A percentile compares a stretch with the other conserved stretches of the same genome.
Evolutionary conservation across 2,797 vertebrate species (phyloP).

Genomic region (Silurus aristotelis): DNA sequence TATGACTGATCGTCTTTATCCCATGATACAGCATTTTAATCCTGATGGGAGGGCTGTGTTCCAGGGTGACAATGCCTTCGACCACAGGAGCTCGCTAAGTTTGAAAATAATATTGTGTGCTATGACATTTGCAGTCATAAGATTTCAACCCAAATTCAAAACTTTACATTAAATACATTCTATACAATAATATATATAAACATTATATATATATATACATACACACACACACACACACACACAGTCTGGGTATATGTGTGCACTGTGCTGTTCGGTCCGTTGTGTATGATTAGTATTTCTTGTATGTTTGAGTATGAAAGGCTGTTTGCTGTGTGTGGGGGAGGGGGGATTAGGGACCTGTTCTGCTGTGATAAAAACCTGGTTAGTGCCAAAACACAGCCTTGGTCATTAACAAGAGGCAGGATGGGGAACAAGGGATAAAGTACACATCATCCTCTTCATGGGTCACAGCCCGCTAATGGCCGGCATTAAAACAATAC

Average conservation of each 20-base stretch:
- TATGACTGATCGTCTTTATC: not conserved
- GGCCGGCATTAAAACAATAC: slow-evolving; percentile 26
- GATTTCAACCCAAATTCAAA: not conserved
- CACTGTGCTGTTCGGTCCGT: slow-evolving; percentile 48
- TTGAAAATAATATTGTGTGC: not conserved
- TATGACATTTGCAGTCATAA: not conserved
- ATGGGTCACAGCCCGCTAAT: slow-evolving; percentile 49
- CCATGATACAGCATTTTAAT: not conserved
- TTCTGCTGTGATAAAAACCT: slow-evolving; percentile 60
- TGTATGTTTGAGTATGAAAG: slow-evolving; percentile 60
- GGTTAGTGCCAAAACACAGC: slow-evolving; percentile 59
- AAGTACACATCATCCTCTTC: slow-evolving; percentile 36
- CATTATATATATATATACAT: too few relatives aligned
- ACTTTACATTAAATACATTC: too few relatives aligned
- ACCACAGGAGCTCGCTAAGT: not conserved
- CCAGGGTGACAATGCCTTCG: not conserved
- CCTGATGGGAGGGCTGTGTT: not conserved
- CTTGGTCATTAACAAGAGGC: slow-evolving; percentile 54
- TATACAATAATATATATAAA: too few relatives aligned
- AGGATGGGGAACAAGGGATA: slow-evolving; percentile 36
- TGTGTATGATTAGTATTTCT: slow-evolving; percentile 62
- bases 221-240: too few relatives aligned
- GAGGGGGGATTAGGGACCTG: slow-evolving; percentile 60
- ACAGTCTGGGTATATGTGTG: not conserved
- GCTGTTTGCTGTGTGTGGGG: slow-evolving; percentile 56